Percentiles rank a stretch among this genome's conserved stretches.
These are phyloP conservation scores for Lepidocyrtoides sp. DNA, from an alignment of 2,888 invertebrate species.

Conservation along the genomic window DNA sequence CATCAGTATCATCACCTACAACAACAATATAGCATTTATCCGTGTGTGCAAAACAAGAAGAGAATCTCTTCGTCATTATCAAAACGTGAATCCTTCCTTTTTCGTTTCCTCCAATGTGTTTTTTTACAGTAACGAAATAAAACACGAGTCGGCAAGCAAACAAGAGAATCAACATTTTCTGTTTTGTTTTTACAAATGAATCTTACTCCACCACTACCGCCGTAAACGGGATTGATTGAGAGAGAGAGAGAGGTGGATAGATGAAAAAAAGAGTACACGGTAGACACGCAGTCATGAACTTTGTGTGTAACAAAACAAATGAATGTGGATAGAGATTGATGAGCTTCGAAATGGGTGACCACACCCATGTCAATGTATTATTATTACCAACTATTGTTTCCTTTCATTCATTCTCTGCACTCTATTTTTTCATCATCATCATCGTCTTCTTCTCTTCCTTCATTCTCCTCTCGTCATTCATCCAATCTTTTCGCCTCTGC, in stretches of 20 bases:
- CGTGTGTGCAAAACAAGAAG: conserved; percentile 1
- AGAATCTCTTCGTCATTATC: conserved; percentile 38
- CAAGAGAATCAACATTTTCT: conserved; percentile 21
- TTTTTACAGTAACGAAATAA: conserved; percentile 33
- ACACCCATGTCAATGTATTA: conserved; percentile 79
- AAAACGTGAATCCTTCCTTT: conserved; percentile 35
- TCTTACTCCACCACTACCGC: conserved; percentile 21
- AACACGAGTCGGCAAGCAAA: conserved; percentile 10
- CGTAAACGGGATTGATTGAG: conserved; percentile 16
- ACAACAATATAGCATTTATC: neutral
- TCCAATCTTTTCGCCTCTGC: conserved; percentile 24
- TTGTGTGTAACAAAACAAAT: conserved; percentile 62
- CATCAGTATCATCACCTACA: neutral
- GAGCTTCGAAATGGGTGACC: conserved; percentile 77
- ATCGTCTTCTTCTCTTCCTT: conserved; percentile 31
- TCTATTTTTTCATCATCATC: conserved; percentile 44
- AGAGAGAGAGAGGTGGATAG: neutral
- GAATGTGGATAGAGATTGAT: conserved; percentile 80
- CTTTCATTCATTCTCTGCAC: conserved; percentile 69
- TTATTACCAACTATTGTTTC: conserved; percentile 61
- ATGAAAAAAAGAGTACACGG: conserved; percentile 24
- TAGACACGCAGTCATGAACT: conserved; percentile 53
- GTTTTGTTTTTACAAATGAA: conserved; percentile 65
- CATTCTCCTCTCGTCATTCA: conserved; percentile 62
- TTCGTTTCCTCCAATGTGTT: conserved; percentile 31